Conservation (phyloP, 2,113 vertebrate species). For the Catharus fuscescens region DNA sequence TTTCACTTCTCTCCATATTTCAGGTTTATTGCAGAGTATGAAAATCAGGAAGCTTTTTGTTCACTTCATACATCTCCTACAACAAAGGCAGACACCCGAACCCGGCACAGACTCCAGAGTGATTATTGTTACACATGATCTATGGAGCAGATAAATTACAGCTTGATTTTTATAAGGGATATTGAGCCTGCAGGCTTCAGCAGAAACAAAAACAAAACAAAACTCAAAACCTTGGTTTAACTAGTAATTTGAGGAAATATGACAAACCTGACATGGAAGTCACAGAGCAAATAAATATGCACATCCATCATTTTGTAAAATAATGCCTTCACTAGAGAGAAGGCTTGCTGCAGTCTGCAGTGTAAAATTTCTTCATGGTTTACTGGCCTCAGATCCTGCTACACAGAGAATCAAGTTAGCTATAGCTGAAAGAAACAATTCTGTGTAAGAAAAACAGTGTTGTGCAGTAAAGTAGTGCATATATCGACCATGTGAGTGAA, state of each 20-base stretch:
- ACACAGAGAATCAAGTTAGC: neutral
- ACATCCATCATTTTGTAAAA: slow-evolving; percentile 67
- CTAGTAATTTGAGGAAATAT: slow-evolving; percentile 67
- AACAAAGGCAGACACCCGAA: slow-evolving; percentile 49
- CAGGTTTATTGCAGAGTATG: slow-evolving; percentile 59
- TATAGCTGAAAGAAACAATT: neutral
- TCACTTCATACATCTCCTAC: slow-evolving; percentile 64
- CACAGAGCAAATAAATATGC: slow-evolving; percentile 71
- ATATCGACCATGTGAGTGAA: neutral
- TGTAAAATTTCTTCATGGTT: neutral
- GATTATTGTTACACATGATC: slow-evolving; percentile 70
- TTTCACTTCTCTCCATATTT: slow-evolving; percentile 54
- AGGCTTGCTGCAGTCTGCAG: slow-evolving; percentile 23
- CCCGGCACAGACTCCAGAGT: slow-evolving; percentile 34
- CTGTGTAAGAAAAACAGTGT: neutral
- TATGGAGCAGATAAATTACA: slow-evolving; percentile 72
- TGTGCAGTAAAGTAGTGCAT: neutral
- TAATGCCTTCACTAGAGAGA: slow-evolving; percentile 34
- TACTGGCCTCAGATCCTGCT: neutral
- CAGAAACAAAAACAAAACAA: slow-evolving; percentile 45
- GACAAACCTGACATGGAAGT: slow-evolving; percentile 66
- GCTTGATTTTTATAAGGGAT: slow-evolving; percentile 63
- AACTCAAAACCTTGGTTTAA: slow-evolving; percentile 57
- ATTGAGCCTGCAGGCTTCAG: slow-evolving; percentile 56
- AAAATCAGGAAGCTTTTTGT: slow-evolving; percentile 58